Evolutionary conservation across 2,797 vertebrate species (phyloP).

Genomic region (Malacoraja senta): DNA sequence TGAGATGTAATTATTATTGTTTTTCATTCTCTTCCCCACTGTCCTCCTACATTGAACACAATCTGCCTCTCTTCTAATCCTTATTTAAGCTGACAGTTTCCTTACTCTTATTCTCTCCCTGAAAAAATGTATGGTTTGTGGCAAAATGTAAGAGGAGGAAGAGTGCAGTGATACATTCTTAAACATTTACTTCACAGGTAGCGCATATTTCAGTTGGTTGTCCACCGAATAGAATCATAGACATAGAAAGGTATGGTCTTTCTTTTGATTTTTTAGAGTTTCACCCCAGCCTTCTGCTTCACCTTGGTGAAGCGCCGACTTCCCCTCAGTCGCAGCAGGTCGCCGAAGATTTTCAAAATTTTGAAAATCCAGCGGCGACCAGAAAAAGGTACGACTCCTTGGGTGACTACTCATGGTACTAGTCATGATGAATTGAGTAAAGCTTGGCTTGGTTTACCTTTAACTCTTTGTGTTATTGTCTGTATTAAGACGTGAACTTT

Average conservation of each 20-base stretch:
- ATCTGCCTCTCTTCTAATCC: not conserved
- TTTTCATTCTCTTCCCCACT: not conserved
- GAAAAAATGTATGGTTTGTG: not conserved
- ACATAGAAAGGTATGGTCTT: not conserved
- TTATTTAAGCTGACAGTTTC: not conserved
- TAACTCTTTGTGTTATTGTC: no score
- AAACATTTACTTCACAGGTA: conserved; percentile 28
- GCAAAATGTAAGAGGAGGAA: not conserved
- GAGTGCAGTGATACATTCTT: not conserved
- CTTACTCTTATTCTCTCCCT: not conserved
- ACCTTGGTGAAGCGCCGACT: not conserved
- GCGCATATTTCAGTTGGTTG: conserved; percentile 9
- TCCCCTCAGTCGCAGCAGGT: no score
- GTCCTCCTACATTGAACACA: not conserved
- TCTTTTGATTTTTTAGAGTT: conserved; percentile 5
- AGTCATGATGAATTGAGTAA: no score
- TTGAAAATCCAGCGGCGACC: no score
- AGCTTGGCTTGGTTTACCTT: no score
- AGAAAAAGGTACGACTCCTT: no score
- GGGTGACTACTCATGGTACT: no score
- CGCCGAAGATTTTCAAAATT: no score
- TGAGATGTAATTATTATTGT: not conserved
- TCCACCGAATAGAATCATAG: not conserved
- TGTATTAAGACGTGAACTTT: no score
- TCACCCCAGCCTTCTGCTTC: not conserved